These are phyloP conservation scores for Nestor notabilis DNA, from an alignment of 2,113 vertebrate genomes.

Conservation along the genomic window DNA sequence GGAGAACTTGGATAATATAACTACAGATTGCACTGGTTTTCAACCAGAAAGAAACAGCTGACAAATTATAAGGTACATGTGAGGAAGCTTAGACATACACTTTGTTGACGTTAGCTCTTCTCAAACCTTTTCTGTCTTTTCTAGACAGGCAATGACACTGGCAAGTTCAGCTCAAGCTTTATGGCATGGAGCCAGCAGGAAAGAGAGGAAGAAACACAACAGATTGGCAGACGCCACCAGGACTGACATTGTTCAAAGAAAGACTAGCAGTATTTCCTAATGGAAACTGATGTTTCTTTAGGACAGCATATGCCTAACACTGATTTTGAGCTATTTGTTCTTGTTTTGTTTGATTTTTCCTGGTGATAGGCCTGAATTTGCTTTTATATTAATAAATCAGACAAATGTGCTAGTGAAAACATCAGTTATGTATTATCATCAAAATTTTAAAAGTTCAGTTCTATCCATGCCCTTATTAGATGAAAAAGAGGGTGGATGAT, in stretches of 20 bases:
- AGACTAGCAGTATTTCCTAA: background rate
- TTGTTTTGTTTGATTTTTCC: background rate
- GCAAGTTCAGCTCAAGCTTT: background rate
- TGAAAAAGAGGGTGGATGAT: background rate
- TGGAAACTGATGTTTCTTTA: background rate
- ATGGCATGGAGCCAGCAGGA: accelerated
- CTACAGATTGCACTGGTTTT: background rate
- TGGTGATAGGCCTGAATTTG: background rate
- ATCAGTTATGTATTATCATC: background rate
- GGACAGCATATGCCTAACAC: background rate
- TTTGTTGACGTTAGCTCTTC: background rate
- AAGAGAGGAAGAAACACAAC: background rate
- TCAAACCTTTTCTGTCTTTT: background rate
- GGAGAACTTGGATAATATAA: background rate
- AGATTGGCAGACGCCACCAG: background rate
- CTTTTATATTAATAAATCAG: background rate
- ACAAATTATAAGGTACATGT: background rate
- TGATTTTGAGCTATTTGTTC: background rate
- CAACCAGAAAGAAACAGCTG: background rate
- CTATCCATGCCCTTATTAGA: background rate
- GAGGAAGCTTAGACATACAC: background rate
- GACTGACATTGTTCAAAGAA: background rate
- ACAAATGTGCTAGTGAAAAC: background rate
- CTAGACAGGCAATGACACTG: background rate
- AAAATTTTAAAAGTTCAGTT: background rate